Evolutionary conservation across 2,113 vertebrate species (phyloP), one percentile per base, ranked within the genome.

Genomic region (Vidua macroura): DNA sequence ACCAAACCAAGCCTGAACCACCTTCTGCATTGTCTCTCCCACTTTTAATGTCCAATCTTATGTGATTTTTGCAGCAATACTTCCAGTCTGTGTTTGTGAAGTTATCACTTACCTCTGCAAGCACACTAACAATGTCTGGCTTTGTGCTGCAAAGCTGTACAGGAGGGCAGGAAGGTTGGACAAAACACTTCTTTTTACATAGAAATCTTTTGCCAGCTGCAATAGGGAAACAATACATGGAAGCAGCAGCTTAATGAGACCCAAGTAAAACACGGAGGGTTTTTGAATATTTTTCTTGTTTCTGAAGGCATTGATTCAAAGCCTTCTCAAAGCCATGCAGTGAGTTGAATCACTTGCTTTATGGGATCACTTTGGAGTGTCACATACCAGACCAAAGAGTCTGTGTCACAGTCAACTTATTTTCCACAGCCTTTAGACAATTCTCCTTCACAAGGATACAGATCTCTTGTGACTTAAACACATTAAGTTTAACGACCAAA

Each of bases 161-260:
- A 46, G 58, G 64, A 69, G n/a, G 31, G 23, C 33, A 46, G 58
- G 55, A 25, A 83, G 31, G 37, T 39, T 51, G 37, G 55, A 88
- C 74, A 75, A 92, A 95, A 74, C 31, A 30, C 7, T 82, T 41
- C 31, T 53, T 88, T 83, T 70, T n/a, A 22, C 30, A 67, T 2
- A 72, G 48, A 81, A 95, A 73, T 70, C 67, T 86, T 84, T 86
- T 88, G 64, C 64, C 81, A 81, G 43, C 79, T 92, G 64, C 66
- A 83, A 53, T n/a, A 58, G 69, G 78, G 82, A 92, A 82, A 96
- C 55, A 95, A 91, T 88, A 88, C 53, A 17, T 53, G 82, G 88
- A 94, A 95, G 46, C 13, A 88, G 82, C 53, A 85, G 72, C 15
- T 86, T 83, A 73, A 86, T 30, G 41, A 16, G 30, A 68, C 56